These are phyloP conservation scores for Pseudobourletiella spinata DNA, from an alignment of 1,140 invertebrate genomes.

Conservation along the genomic window DNA sequence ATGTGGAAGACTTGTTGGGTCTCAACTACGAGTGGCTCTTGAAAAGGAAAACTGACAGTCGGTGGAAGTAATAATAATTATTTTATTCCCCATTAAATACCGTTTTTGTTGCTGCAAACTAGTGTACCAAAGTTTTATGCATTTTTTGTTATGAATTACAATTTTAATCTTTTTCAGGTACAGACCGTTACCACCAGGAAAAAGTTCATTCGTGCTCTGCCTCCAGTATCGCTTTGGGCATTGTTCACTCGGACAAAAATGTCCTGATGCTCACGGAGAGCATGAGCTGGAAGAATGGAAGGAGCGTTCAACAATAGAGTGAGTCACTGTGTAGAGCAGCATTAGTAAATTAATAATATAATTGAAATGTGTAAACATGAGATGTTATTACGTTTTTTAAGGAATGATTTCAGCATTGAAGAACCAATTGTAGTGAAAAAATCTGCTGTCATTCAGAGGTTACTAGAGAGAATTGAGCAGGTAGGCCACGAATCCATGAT, in stretches of 20 bases:
- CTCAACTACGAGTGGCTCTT: slow-evolving; percentile 29
- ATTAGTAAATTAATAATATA: too few species aligned
- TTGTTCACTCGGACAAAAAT: slow-evolving; percentile 33
- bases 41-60: slow-evolving; percentile 19
- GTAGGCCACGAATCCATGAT: slow-evolving; percentile 57
- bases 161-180: slow-evolving; percentile 21
- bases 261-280: slow-evolving; percentile 52
- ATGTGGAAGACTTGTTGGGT: slow-evolving; percentile 29
- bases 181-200: slow-evolving; percentile 25
- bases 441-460: not conserved
- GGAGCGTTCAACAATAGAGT: slow-evolving; percentile 57
- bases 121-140: too few species aligned
- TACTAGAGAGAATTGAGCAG: slow-evolving; percentile 55
- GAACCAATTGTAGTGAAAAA: not conserved
- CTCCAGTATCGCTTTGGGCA: slow-evolving; percentile 34
- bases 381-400: too few species aligned
- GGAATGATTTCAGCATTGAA: not conserved
- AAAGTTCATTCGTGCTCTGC: slow-evolving; percentile 30
- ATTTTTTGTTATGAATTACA: too few species aligned
- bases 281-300: slow-evolving; percentile 67
- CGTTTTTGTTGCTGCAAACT: not conserved
- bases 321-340: slow-evolving; percentile 38
- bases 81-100: not conserved
- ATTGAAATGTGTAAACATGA: too few species aligned
- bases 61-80: slow-evolving; percentile 34